Base-by-base conservation (phyloP, 2,113 vertebrate genomes). In the Condylura cristata region DNA sequence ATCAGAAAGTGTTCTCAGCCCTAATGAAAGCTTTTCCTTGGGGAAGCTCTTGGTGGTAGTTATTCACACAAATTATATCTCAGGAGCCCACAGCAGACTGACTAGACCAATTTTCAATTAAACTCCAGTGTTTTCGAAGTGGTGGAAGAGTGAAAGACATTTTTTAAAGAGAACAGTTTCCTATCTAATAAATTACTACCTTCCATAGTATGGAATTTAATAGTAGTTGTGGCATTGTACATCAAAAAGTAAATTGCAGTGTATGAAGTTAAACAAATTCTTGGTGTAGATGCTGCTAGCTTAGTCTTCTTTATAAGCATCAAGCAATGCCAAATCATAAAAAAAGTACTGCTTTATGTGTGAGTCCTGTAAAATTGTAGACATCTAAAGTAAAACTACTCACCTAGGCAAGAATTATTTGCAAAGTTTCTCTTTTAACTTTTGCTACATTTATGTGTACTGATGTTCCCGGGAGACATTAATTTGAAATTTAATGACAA, bases 101-200 rank as follows among this genome's bases (percentile, higher is more conserved):
- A 96, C 84, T 94, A 81, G 75, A 95, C 86, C 90, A 95, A 58
- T 95, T 95, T 97, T 97, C 95, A 97, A 95, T 94, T 97, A 97
- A 96, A 95, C 34, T 82, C 41, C 86, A 85, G n/a, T 26, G 32
- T 34, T 95, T 93, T 87, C 87, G 10, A 46, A 91, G 76, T 74
- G 71, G 32, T 60, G 28, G 44, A 78, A 86, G 34, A 97, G 58
- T 78, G 83, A 95, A 96, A 95, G 70, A 63, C 34, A 68, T 74
- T 87, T 96, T 89, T 92, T 44, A 89, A 92, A 94, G 48, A 86
- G 48, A 94, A 41, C 20, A 53, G 91, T 93, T 91, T 76, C 32
- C 44, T 95, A 76, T 82, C 89, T 96, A 87, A 94, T 94, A 95
- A 96, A 96, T 91, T 93, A 89, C 78, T 81, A 60, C 93, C 80